Evolutionary conservation across 2,113 vertebrate species (phyloP).

Genomic region (Plestiodon gilberti): DNA sequence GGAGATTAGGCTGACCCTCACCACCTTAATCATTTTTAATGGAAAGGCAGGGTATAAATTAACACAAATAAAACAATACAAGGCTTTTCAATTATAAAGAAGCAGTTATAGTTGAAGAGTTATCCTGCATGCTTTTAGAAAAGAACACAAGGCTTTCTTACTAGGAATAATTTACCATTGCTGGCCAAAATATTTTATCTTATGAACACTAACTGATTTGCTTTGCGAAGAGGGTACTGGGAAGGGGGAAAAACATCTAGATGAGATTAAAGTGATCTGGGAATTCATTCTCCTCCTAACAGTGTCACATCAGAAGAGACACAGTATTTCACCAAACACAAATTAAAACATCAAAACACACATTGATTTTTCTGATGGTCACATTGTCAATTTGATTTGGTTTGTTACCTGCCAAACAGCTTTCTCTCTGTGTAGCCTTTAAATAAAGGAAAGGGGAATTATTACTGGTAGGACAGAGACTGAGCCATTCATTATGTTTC

Average conservation of each 20-base stretch:
- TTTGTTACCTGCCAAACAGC: constrained; percentile 59
- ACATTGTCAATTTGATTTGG: constrained; percentile 65
- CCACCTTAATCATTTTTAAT: no score
- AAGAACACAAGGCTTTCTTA: not conserved
- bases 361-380: constrained; percentile 68
- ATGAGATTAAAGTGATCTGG: constrained; percentile 4
- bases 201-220: not conserved
- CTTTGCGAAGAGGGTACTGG: not conserved
- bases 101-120: not conserved
- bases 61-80: no score
- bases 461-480: constrained; percentile 43
- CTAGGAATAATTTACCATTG: not conserved
- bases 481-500: constrained; percentile 59
- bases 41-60: no score
- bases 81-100: not conserved
- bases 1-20: no score
- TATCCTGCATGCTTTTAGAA: not conserved
- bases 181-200: constrained; percentile 3
- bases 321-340: constrained; percentile 58
- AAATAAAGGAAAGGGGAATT: constrained; percentile 30
- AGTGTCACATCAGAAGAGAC: constrained; percentile 52
- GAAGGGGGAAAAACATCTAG: not conserved
- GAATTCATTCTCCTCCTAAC: constrained; percentile 20
- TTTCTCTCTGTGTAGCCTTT: constrained; percentile 44
- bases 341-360: constrained; percentile 77